Percentiles rank a stretch among this genome's conserved stretches.
Conservation (phyloP, 2,113 vertebrate genomes). For the Plecotus auritus region DNA sequence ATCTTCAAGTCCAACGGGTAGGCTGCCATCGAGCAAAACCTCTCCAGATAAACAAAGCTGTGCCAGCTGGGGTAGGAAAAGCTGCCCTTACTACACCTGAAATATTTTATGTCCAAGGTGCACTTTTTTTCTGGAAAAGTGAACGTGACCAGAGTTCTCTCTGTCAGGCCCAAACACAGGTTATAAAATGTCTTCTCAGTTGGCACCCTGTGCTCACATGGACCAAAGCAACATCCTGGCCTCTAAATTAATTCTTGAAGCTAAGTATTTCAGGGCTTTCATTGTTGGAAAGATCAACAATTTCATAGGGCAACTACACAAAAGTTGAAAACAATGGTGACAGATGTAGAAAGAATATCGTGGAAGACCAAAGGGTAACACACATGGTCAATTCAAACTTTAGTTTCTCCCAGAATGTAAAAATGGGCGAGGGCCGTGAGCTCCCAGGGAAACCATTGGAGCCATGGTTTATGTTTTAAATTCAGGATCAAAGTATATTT, state of each 20-base stretch:
- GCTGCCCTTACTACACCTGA: not conserved
- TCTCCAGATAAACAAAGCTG: constrained; percentile 30
- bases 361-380: not conserved
- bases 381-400: not conserved
- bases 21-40: not conserved
- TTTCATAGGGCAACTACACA: not conserved
- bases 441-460: not conserved
- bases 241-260: not conserved
- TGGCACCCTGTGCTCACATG: not conserved
- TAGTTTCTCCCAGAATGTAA: not conserved
- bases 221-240: not conserved
- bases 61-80: constrained; percentile 7
- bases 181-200: not conserved
- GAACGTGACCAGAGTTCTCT: not conserved
- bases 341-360: not conserved
- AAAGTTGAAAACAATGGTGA: not conserved
- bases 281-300: not conserved
- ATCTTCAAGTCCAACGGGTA: constrained; percentile 45
- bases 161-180: not conserved
- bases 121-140: not conserved
- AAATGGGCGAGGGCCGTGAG: not conserved
- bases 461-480: not conserved
- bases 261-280: not conserved
- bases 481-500: not conserved
- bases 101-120: not conserved